Conservation (phyloP, 1,140 invertebrate genomes). For the Glomeris maerens region DNA sequence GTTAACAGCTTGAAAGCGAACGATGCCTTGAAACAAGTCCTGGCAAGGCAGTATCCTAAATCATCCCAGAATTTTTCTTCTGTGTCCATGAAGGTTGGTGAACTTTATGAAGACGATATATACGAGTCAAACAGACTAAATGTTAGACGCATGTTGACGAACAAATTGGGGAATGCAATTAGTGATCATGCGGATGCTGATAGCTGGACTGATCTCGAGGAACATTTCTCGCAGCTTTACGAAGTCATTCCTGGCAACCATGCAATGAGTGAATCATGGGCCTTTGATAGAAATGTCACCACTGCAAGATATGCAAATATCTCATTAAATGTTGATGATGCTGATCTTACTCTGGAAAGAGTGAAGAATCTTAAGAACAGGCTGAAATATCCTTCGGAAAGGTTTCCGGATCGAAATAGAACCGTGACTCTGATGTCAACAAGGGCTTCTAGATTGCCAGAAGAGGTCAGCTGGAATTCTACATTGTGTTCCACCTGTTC, state of each 20-base stretch:
- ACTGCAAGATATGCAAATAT: neutral
- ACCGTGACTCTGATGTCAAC: too few species aligned
- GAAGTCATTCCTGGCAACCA: too few species aligned
- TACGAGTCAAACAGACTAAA: neutral
- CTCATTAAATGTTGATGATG: neutral
- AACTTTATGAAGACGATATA: neutral
- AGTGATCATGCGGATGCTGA: neutral
- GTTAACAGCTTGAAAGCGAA: neutral
- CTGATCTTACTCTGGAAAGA: neutral
- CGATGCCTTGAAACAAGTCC: neutral
- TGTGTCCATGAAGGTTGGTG: neutral
- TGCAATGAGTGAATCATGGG: too few species aligned
- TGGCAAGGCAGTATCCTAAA: too few species aligned
- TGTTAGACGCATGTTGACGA: neutral
- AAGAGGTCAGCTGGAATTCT: too few species aligned
- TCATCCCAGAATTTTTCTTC: too few species aligned
- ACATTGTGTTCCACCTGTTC: too few species aligned
- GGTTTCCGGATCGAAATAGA: too few species aligned
- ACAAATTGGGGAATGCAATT: neutral
- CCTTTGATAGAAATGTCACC: too few species aligned
- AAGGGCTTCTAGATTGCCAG: too few species aligned
- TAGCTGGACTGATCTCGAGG: neutral
- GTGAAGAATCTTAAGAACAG: constrained; percentile 2
- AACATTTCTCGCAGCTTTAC: neutral
- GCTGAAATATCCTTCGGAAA: too few species aligned